Conservation (phyloP, 2,113 vertebrate genomes). For the Alligator mississippiensis region DNA sequence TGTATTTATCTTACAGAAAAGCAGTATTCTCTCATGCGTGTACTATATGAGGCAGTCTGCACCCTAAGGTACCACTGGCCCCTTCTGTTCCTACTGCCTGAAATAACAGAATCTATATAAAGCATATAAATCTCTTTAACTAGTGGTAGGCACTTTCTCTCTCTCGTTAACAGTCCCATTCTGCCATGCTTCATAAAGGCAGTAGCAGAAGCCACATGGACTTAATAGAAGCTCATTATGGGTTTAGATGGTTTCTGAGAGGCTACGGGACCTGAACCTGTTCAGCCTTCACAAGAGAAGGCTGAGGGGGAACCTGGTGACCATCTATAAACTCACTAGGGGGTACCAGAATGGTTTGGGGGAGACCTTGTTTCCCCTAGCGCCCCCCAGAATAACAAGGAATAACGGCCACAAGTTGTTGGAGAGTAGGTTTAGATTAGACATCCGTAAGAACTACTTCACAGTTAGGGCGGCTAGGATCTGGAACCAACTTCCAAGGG, state of each 20-base stretch:
- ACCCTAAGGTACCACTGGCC: not conserved
- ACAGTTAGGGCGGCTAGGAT: too few relatives aligned
- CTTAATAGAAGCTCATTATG: not conserved
- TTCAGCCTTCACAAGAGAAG: too few relatives aligned
- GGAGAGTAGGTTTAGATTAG: too few relatives aligned
- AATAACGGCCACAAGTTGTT: too few relatives aligned
- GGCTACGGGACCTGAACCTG: too few relatives aligned
- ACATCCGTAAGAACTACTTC: too few relatives aligned
- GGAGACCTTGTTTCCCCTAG: too few relatives aligned
- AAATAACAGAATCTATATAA: not conserved
- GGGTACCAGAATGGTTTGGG: too few relatives aligned
- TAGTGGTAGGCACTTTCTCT: not conserved
- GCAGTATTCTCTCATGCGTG: not conserved
- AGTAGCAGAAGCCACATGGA: not conserved
- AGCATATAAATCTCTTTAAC: not conserved
- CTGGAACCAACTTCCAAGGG: too few relatives aligned
- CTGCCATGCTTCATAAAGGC: not conserved
- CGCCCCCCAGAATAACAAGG: too few relatives aligned
- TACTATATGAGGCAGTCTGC: not conserved
- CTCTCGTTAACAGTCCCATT: not conserved
- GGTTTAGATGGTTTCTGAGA: not conserved
- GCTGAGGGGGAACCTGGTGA: too few relatives aligned
- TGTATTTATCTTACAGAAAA: not conserved
- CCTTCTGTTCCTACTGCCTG: not conserved
- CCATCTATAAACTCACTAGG: too few relatives aligned